Conservation (phyloP, 2,888 invertebrate species). For the Melinopterus prodromus region DNA sequence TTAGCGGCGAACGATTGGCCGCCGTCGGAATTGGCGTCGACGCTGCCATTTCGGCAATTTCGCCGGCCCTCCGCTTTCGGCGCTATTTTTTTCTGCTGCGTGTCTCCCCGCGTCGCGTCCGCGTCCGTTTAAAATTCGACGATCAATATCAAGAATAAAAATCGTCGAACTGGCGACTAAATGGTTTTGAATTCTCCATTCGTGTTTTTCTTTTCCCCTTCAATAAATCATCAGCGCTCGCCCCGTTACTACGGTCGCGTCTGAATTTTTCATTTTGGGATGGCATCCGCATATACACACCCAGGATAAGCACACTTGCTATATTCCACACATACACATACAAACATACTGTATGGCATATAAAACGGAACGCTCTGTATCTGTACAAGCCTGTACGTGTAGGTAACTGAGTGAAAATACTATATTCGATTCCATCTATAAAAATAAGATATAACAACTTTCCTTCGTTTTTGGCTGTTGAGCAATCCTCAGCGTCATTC, state of each 20-base stretch:
- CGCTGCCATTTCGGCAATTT: slow-evolving; percentile 23
- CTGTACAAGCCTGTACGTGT: too few relatives aligned
- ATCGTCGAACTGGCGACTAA: slow-evolving; percentile 23
- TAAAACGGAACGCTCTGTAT: too few relatives aligned
- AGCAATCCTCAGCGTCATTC: too few relatives aligned
- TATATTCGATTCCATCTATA: too few relatives aligned
- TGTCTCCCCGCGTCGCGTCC: slow-evolving; percentile 12
- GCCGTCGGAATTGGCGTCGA: not conserved
- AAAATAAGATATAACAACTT: too few relatives aligned
- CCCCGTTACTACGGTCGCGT: slow-evolving; percentile 14
- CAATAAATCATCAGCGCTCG: slow-evolving; percentile 21
- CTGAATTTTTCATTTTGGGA: slow-evolving; percentile 19
- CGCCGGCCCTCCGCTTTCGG: not conserved
- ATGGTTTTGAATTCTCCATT: slow-evolving; percentile 25
- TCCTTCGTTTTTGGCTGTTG: too few relatives aligned
- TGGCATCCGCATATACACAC: not conserved
- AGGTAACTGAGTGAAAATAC: too few relatives aligned
- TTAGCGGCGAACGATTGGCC: slow-evolving; percentile 13
- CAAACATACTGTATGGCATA: too few relatives aligned
- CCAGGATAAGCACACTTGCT: not conserved
- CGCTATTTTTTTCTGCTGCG: slow-evolving; percentile 9
- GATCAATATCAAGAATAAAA: slow-evolving; percentile 27
- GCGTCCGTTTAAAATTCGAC: slow-evolving; percentile 21
- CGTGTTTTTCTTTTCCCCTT: slow-evolving; percentile 22
- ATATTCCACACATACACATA: too few relatives aligned